These are phyloP conservation scores for Himalopsyche tibetana DNA, from an alignment of 2,888 invertebrate species.

Conservation along the genomic window DNA sequence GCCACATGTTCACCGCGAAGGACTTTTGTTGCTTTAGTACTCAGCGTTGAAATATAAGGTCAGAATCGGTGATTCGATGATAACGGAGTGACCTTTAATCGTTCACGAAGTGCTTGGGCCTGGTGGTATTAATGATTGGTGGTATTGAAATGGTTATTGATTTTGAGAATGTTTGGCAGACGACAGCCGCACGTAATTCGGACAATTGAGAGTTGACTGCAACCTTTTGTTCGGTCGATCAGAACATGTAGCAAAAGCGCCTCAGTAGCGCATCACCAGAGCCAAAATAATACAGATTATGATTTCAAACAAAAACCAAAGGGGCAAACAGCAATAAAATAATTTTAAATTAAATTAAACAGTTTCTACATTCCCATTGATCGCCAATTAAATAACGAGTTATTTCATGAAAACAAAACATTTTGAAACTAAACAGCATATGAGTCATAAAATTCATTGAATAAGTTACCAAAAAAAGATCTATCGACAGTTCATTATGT, in stretches of 20 bases:
- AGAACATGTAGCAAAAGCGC: background rate
- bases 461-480: too few species aligned
- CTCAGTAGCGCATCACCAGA: background rate
- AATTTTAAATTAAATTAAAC: too few species aligned
- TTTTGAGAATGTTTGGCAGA: constrained; percentile 17
- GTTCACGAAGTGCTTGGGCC: background rate
- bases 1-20: too few species aligned
- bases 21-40: too few species aligned
- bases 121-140: constrained; percentile 5
- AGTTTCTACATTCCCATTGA: too few species aligned
- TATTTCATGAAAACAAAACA: too few species aligned
- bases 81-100: constrained; percentile 24
- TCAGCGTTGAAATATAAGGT: constrained; percentile 15
- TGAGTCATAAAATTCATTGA: too few species aligned
- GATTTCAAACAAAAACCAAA: background rate
- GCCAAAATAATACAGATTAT: background rate
- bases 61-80: constrained; percentile 16
- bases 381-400: too few species aligned
- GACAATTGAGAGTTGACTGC: background rate
- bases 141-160: constrained; percentile 2
- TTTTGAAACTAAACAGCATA: too few species aligned
- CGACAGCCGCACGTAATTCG: background rate
- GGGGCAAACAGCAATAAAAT: too few species aligned
- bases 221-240: background rate
- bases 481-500: too few species aligned